Base-by-base conservation (phyloP, 2,797 vertebrate genomes). In the Prunella strophiata region DNA sequence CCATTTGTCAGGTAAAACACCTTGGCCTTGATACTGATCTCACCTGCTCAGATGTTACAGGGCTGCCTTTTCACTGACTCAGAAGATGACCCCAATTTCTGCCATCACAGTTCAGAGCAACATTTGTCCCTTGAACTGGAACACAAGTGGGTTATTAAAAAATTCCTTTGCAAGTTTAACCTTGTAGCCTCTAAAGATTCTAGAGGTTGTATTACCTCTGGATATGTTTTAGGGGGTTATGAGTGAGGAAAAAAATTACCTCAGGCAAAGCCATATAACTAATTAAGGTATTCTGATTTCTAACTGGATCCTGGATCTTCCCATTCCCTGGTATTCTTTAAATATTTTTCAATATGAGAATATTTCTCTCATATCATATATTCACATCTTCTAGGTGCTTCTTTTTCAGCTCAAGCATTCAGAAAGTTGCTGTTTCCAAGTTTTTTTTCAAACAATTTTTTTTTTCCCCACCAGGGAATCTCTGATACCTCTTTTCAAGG, bases 31-130 rank as follows among this genome's bases (percentile, higher is more conserved):
- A 48, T 76, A 45, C 34, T 71, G 72, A 51, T 68, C 68, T 93
- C 50, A 50, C 42, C 10, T 4, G 5, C 47, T 91, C 58, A 63
- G 29, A 25, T 45, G 45, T 43, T 73, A 17, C n/a, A 74, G 11
- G 22, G 14, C 54, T 92, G 38, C 27, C 50, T 88, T 85, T 89
- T 65, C 59, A 71, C 82, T 71, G 75, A 63, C 67, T 85, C 59
- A 70, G 62, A 75, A 83, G 68, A 93, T 83, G 76, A 72, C 83
- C 36, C 85, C 88, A 58, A 76, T 88, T 95, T 90, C 89, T 62
- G 51, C 32, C 32, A 81, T 34, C 62, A 62, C 36, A 55, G 19
- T 62, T 81, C 54, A 88, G 48, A 88, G 76, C 55, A 88, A 89
- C 4, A 1, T 93, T 91, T 90, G 51, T 86, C 66, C 55, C 63